phyloP scores from a whole-genome alignment of 2,888 invertebrate genomes.

The Graphium colonna region DNA sequence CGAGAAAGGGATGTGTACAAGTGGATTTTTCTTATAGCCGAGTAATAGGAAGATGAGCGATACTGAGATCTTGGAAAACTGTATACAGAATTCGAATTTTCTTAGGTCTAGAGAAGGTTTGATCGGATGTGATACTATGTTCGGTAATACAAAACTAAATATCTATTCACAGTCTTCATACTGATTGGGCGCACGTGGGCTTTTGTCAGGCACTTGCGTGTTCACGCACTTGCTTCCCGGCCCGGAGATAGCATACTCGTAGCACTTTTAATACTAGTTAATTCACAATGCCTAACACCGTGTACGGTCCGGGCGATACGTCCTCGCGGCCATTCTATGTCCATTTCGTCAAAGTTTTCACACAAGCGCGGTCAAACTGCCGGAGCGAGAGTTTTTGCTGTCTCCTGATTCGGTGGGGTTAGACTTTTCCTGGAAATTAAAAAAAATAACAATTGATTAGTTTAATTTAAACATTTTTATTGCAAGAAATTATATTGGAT shows the following conservation, averaged over 20 bases:
- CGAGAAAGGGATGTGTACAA: conserved; percentile 54
- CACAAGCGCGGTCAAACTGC: conserved; percentile 69
- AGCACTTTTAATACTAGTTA: conserved; percentile 32
- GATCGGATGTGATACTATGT: conserved; percentile 46
- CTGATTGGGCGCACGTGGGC: conserved; percentile 42
- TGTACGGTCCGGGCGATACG: conserved; percentile 23
- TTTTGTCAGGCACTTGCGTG: neutral
- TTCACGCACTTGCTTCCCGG: conserved; percentile 9
- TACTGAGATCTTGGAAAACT: conserved; percentile 74
- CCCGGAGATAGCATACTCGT: conserved; percentile 24
- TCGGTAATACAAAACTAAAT: conserved; percentile 41
- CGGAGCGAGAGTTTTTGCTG: conserved; percentile 58
- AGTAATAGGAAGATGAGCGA: conserved; percentile 40
- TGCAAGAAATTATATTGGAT: no score
- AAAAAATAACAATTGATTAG: no score
- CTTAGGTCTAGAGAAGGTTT: conserved; percentile 39
- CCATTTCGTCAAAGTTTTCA: conserved; percentile 31
- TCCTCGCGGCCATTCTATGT: conserved; percentile 2
- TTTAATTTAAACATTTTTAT: no score
- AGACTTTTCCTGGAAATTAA: conserved; percentile 50
- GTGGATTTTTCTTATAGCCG: conserved; percentile 38
- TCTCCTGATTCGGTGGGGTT: conserved; percentile 43
- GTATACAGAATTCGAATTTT: conserved; percentile 57
- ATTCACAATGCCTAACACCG: conserved; percentile 30
- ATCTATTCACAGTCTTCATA: conserved; percentile 67